phyloP scores from a whole-genome alignment of 2,888 invertebrate species.

The Diabrotica balteata region DNA sequence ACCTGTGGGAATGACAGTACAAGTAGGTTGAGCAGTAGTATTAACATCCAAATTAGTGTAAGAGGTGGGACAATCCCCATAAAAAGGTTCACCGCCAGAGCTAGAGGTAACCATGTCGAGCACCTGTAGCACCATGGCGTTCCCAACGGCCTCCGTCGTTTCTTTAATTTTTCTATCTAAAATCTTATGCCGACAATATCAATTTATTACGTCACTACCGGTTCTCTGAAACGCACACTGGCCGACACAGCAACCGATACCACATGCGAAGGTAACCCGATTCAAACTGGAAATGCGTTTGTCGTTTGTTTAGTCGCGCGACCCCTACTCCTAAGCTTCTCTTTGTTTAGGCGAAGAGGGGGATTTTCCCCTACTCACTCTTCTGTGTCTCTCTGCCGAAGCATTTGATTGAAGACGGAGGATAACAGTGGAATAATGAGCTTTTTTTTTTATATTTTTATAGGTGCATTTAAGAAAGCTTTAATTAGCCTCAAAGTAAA shows the following conservation, averaged over 20 bases:
- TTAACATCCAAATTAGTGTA: slow-evolving; percentile 61
- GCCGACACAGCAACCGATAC: slow-evolving; percentile 14
- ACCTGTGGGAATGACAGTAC: slow-evolving; percentile 59
- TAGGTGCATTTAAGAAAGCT: slow-evolving; percentile 3
- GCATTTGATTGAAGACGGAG: slow-evolving; percentile 16
- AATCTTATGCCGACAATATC: slow-evolving; percentile 7
- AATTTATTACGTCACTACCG: slow-evolving; percentile 22
- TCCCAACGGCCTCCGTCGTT: slow-evolving; percentile 63
- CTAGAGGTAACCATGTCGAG: slow-evolving; percentile 67
- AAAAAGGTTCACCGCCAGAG: slow-evolving; percentile 75
- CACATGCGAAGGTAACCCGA: slow-evolving; percentile 2
- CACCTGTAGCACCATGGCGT: slow-evolving; percentile 80
- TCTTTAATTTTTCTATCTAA: slow-evolving; percentile 21
- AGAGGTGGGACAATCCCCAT: slow-evolving; percentile 67
- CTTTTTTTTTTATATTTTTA: slow-evolving; percentile 5
- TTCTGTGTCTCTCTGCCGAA: slow-evolving; percentile 1
- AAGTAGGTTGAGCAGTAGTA: slow-evolving; percentile 58
- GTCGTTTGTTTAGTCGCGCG: slow-evolving; percentile 30
- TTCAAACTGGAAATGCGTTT: slow-evolving; percentile 38
- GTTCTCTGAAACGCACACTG: slow-evolving; percentile 2
- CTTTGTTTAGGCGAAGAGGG: slow-evolving; percentile 26
- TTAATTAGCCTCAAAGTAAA: slow-evolving; percentile 19
- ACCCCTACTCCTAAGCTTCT: slow-evolving; percentile 27
- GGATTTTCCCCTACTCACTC: slow-evolving; percentile 16
- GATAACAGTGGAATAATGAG: slow-evolving; percentile 16